phyloP scores from a whole-genome alignment of 2,797 vertebrate genomes.

The Lithobates pipiens region DNA sequence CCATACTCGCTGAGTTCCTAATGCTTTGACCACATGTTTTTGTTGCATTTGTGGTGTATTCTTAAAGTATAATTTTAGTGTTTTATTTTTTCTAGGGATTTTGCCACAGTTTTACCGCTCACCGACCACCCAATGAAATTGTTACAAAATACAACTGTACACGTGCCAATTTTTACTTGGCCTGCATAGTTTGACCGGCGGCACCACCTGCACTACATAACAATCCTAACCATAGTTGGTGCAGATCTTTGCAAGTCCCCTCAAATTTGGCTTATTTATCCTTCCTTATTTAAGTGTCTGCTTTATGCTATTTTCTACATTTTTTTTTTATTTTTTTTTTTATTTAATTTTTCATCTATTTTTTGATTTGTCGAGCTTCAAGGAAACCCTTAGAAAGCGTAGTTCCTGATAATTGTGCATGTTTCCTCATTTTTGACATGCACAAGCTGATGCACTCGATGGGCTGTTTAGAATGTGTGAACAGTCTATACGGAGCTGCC shows the following conservation, averaged over 20 bases:
- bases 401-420: neutral
- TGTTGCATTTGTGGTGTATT: too few relatives aligned
- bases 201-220: too few relatives aligned
- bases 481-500: constrained; percentile 23
- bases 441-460: constrained; percentile 34
- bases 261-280: neutral
- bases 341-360: neutral
- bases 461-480: constrained; percentile 44
- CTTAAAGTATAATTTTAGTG: too few relatives aligned
- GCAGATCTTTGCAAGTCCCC: neutral
- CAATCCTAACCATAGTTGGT: neutral
- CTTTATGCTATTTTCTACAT: neutral
- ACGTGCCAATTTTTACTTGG: too few relatives aligned
- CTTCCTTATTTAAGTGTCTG: neutral
- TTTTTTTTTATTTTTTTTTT: neutral
- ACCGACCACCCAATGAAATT: too few relatives aligned
- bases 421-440: constrained; percentile 1
- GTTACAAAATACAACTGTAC: too few relatives aligned
- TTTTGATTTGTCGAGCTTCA: neutral
- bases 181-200: too few relatives aligned
- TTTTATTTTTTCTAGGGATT: too few relatives aligned
- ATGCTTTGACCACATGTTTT: too few relatives aligned
- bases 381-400: neutral
- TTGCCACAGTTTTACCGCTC: too few relatives aligned
- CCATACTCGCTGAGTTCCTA: too few relatives aligned